Percentiles rank a stretch among this genome's conserved stretches.
Evolutionary conservation across 2,888 invertebrate genomes (phyloP).

Genomic region (Polyploca ridens): DNA sequence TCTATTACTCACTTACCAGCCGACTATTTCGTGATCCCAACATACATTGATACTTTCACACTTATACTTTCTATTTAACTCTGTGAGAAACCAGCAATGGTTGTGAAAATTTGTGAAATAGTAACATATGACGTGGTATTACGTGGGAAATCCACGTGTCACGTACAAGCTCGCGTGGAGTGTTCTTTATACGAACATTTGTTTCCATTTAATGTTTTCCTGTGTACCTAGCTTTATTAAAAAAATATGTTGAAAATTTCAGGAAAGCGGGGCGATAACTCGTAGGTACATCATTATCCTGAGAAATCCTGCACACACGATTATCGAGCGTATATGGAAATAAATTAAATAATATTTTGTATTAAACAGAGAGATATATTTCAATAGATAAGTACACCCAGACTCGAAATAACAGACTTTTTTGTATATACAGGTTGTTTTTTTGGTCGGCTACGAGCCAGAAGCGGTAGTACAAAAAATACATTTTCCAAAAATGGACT

Average conservation of each 20-base stretch:
- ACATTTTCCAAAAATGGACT: no score
- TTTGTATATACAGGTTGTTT: no score
- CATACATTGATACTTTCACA: not conserved
- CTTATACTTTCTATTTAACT: not conserved
- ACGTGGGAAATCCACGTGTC: not conserved
- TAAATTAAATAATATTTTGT: no score
- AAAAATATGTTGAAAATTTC: not conserved
- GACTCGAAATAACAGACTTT: no score
- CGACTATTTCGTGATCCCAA: not conserved
- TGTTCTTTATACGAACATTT: not conserved
- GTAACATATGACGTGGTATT: not conserved
- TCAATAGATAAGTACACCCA: no score
- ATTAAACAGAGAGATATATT: no score
- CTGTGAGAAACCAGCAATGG: not conserved
- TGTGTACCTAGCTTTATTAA: not conserved
- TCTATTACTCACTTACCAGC: not conserved
- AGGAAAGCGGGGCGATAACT: no score
- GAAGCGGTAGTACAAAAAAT: no score
- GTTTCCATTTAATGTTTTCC: not conserved
- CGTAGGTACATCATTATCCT: no score
- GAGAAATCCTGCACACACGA: no score
- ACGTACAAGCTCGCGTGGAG: conserved; percentile 1
- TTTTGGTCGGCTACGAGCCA: no score
- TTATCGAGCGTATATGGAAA: no score
- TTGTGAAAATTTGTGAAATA: not conserved